These are phyloP conservation scores for Nymphicus hollandicus DNA, from an alignment of 2,113 vertebrate genomes.

Conservation along the genomic window DNA sequence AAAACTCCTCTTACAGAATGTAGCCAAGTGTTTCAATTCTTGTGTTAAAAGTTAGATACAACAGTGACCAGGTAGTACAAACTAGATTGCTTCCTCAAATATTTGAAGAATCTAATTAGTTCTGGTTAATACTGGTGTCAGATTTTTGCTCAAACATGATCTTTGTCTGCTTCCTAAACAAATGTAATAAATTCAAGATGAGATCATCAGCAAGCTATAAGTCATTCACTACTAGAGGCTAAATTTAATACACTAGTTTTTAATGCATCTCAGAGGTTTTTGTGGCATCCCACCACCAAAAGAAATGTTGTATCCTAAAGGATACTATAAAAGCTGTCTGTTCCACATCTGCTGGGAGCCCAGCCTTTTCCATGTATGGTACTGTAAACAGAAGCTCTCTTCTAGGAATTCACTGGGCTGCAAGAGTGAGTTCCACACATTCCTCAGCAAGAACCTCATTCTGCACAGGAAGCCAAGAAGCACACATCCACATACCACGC, in stretches of 20 bases:
- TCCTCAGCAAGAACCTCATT: conserved; percentile 50
- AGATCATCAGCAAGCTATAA: neutral
- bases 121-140: neutral
- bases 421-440: conserved; percentile 41
- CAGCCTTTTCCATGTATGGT: conserved; percentile 51
- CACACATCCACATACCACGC: neutral
- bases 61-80: neutral
- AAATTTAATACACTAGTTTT: neutral
- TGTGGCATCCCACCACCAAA: neutral
- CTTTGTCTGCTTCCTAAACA: neutral
- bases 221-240: neutral
- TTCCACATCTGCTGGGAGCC: neutral
- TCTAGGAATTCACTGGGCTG: conserved; percentile 37
- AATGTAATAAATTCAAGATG: neutral
- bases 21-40: neutral
- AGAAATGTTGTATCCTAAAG: neutral
- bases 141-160: neutral
- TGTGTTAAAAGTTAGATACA: neutral
- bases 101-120: neutral
- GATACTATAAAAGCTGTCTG: neutral
- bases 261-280: neutral
- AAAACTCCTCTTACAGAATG: neutral
- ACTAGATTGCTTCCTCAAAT: neutral
- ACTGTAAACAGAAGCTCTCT: conserved; percentile 57
- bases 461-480: conserved; percentile 40